phyloP scores from a whole-genome alignment of 1,140 invertebrate species.

The Drosophila sturtevanti region DNA sequence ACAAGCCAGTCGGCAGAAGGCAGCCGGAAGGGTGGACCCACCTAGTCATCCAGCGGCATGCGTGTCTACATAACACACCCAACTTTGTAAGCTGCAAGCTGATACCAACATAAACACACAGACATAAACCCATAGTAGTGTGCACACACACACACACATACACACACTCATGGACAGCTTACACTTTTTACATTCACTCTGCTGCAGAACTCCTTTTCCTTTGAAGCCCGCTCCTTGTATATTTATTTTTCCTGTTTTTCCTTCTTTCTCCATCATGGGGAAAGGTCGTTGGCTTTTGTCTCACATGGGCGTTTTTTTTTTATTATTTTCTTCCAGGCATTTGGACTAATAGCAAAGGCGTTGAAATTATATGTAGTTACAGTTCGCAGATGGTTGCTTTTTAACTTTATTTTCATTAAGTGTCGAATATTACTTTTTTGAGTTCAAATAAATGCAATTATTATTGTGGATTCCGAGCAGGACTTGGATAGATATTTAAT shows the following conservation, averaged over 20 bases:
- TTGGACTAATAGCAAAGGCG: conserved; percentile 59
- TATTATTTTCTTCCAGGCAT: conserved; percentile 60
- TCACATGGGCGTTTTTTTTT: conserved; percentile 68
- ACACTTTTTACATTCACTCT: conserved; percentile 51
- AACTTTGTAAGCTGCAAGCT: conserved; percentile 69
- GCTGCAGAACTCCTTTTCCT: conserved; percentile 36
- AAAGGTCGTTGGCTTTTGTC: conserved; percentile 74
- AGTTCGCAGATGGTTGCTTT: neutral
- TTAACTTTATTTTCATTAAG: conserved; percentile 22
- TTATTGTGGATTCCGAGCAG: neutral
- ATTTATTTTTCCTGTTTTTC: conserved; percentile 55
- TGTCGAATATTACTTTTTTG: neutral
- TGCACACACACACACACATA: conserved; percentile 30
- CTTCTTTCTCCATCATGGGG: conserved; percentile 11
- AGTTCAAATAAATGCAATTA: neutral
- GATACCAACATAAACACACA: conserved; percentile 45
- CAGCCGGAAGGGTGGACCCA: conserved; percentile 5
- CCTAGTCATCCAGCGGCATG: conserved; percentile 25
- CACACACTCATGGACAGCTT: conserved; percentile 18
- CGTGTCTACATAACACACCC: conserved; percentile 55
- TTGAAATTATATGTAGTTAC: conserved; percentile 59
- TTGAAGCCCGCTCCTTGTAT: conserved; percentile 35
- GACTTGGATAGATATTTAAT: too few species aligned
- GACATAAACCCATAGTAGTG: neutral
- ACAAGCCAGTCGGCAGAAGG: conserved; percentile 22